Percentiles rank a stretch among this genome's conserved stretches.
Evolutionary conservation across 2,797 vertebrate genomes (phyloP).

Genomic region (Tympanoctomys barrerae): DNA sequence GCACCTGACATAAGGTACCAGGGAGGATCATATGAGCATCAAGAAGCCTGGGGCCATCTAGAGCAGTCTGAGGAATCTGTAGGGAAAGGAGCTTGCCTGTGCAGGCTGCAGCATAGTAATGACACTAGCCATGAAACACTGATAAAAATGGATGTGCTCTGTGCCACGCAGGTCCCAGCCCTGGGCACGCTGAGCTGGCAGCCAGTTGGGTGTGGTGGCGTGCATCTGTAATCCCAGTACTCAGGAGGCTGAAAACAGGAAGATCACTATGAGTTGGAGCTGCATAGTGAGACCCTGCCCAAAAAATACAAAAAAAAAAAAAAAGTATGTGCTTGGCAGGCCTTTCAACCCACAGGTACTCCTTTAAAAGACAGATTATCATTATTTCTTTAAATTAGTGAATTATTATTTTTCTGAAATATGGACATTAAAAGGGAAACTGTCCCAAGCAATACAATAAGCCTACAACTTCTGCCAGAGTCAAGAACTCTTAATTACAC

Average conservation of each 20-base stretch:
- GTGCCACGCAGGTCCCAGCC: too few species aligned
- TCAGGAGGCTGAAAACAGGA: too few species aligned
- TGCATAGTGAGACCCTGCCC: too few species aligned
- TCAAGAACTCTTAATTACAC: conserved; percentile 20
- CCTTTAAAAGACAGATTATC: conserved; percentile 41
- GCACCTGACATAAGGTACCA: background rate
- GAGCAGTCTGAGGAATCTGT: background rate
- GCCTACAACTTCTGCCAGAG: background rate
- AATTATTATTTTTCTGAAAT: conserved; percentile 53
- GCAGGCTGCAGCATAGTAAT: background rate
- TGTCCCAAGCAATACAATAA: background rate
- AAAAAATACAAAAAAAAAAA: too few species aligned
- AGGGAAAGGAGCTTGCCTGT: background rate
- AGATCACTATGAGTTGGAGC: too few species aligned
- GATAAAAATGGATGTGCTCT: background rate
- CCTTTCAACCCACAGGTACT: background rate
- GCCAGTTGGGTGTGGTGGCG: too few species aligned
- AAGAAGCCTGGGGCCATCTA: background rate
- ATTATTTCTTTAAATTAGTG: background rate
- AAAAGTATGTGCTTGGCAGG: background rate
- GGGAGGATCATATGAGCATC: background rate
- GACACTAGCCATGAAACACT: background rate
- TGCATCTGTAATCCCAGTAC: too few species aligned
- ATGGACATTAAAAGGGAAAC: background rate
- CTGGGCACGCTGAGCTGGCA: too few species aligned